These are phyloP conservation scores for Riparia riparia DNA, from an alignment of 2,113 vertebrate species.

Conservation along the genomic window DNA sequence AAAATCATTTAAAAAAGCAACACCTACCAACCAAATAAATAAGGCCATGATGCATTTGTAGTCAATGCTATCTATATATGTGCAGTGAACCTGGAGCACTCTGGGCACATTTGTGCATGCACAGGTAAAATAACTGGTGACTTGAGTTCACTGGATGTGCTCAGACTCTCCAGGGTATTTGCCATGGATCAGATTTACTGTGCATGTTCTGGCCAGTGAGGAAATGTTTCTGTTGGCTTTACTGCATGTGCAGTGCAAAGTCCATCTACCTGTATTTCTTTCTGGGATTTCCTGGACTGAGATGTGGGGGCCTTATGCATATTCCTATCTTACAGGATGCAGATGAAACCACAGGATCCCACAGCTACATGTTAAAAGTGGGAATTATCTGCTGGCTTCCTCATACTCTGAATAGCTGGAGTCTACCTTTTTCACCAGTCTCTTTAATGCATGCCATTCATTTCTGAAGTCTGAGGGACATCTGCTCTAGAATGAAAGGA, in stretches of 20 bases:
- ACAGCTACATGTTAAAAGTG: neutral
- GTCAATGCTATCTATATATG: rapidly evolving
- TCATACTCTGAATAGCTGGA: neutral
- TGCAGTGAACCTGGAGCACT: neutral
- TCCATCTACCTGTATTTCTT: neutral
- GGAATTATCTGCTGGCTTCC: neutral
- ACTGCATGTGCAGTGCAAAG: rapidly evolving
- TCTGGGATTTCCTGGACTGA: neutral
- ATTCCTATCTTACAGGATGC: neutral
- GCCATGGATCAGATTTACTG: neutral
- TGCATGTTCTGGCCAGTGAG: neutral
- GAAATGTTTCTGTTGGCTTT: neutral
- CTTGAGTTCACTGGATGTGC: neutral
- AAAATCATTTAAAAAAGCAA: neutral
- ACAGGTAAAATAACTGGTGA: neutral
- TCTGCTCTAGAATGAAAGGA: constrained; percentile 2
- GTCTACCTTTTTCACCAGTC: neutral
- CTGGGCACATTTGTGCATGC: neutral
- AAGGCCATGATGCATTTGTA: neutral
- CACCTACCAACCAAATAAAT: neutral
- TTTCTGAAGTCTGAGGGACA: neutral
- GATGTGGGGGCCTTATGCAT: neutral
- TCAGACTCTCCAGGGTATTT: neutral
- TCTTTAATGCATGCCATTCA: neutral
- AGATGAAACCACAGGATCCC: neutral